These are phyloP conservation scores for Cylindroiulus punctatus DNA, from an alignment of 2,888 invertebrate species.

Conservation along the genomic window DNA sequence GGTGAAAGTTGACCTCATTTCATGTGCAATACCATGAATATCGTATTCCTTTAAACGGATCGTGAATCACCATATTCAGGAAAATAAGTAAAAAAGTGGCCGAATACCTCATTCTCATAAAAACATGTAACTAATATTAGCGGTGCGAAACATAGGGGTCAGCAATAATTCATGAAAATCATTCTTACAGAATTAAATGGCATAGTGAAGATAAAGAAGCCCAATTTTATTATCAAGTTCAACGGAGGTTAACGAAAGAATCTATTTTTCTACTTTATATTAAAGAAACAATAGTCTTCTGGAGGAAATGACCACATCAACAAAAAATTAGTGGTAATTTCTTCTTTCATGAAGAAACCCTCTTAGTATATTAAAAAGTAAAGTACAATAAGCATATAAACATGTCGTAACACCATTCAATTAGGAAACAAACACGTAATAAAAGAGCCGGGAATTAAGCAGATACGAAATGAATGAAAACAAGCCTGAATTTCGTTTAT, in stretches of 20 bases:
- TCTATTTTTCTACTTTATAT: not conserved
- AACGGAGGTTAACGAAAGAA: slow-evolving; percentile 15
- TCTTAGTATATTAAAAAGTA: slow-evolving; percentile 10
- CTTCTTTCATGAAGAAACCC: not conserved
- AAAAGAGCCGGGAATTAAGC: not conserved
- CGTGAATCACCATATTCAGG: not conserved
- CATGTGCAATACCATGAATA: slow-evolving; percentile 16
- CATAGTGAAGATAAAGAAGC: not conserved
- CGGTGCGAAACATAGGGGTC: slow-evolving; percentile 43
- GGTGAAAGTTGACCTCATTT: slow-evolving; percentile 11
- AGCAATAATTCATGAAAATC: slow-evolving; percentile 12
- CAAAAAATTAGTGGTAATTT: not conserved
- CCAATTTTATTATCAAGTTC: slow-evolving; percentile 35
- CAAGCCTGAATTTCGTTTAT: not conserved
- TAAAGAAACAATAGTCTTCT: not conserved
- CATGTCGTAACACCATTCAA: not conserved
- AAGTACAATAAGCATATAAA: not conserved
- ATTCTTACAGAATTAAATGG: slow-evolving; percentile 31
- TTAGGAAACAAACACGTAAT: not conserved
- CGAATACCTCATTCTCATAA: not conserved
- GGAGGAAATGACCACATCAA: not conserved
- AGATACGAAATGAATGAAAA: slow-evolving; percentile 33
- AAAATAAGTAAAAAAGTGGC: not conserved
- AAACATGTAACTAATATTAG: not conserved
- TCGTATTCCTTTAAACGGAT: slow-evolving; percentile 15